Base-by-base conservation (phyloP, 1,140 invertebrate species). In the Lordiphosa stackelbergi region DNA sequence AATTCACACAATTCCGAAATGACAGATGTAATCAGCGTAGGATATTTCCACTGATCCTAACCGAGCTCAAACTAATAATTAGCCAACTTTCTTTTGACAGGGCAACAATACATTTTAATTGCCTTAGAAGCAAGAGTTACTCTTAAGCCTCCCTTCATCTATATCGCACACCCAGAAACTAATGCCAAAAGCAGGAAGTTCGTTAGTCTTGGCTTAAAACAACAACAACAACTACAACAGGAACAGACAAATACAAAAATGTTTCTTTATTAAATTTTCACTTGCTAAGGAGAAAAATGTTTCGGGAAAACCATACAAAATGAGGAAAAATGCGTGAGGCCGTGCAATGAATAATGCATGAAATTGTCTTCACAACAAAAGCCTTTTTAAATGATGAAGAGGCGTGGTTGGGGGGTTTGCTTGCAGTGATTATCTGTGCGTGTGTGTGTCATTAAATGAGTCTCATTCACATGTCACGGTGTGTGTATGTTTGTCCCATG, bases 241-340 rank as follows among this genome's bases (percentile, higher is more conserved):
- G n/a, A 49, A 34, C n/a, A 52, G 43, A 9, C 28, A 46, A 46
- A 13, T 46, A 46, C 43, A 28, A 13, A 31, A 52, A 52, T 52
- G 11, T 52, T 22, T 52, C 49, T 52, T 52, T 52, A 52, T 52
- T 52, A 52, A 52, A 52, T 52, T 52, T 52, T 52, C 37, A 52
- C 49, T 52, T 52, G 48, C 48, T 22, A 34, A 49, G 34, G 36
- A 52, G 49, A 19, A 52, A 36, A 52, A 38, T 24, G 36, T 36
- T 37, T 37, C 11, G 49, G 36, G 22, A 52, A 38, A 36, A 38
- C 36, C 34, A 46, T 46, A 31, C 28, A 38, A 38, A 52, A 52
- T 52, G 36, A 52, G 36, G 49, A 40, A 52, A 52, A 49, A 49
- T 49, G 47, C 35, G 47, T 36, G 47, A 40, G 49, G 36, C 47